Base-by-base conservation (phyloP, 2,113 vertebrate species). In the Heterotilapia buettikoferi region DNA sequence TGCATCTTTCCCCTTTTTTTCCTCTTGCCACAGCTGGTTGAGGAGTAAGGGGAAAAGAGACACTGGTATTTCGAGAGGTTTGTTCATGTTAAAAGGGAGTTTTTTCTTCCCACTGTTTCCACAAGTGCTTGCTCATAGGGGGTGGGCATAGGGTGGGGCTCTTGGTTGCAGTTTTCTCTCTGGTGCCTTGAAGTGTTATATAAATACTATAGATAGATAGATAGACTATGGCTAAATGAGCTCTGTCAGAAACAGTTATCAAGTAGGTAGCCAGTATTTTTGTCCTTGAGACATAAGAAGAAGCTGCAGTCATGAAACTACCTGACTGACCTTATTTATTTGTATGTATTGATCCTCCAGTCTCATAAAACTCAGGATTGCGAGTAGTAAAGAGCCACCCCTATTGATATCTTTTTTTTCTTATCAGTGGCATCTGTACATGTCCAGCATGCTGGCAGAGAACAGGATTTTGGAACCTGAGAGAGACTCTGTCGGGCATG, bases 271-370 rank as follows among this genome's bases (percentile, higher is more conserved):
- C 21, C 84, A 84, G 12, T 24, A 84, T 56, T 80, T 86, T 57
- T 84, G 53, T 8, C 84, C 63, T 24, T 33, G 18, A 86, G 29
- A 57, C 11, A 12, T 8, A 61, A 59, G 85, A 78, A 31, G 63
- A 31, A 59, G 63, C 36, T 73, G 50, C 61, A 79, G 63, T 80
- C 14, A 63, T 31, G 36, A 61, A 81, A 45, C 19, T 33, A 82
- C 31, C 59, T 68, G 40, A 43, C 59, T 63, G 33, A 56, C 56
- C 21, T 33, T 50, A 36, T 89, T 84, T 84, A 90, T 90, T 88
- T 88, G 63, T 87, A 54, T 71, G 53, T 91, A 87, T 88, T 24
- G 92, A 88, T 84, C n/a, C 38, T 26, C 19, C 5, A 24, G 47
- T 61, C 53, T 73, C 56, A 21, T 38, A 38, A 45, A 84, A 59